These are phyloP conservation scores for Antennarius striatus DNA, from an alignment of 2,113 vertebrate genomes.

Conservation along the genomic window DNA sequence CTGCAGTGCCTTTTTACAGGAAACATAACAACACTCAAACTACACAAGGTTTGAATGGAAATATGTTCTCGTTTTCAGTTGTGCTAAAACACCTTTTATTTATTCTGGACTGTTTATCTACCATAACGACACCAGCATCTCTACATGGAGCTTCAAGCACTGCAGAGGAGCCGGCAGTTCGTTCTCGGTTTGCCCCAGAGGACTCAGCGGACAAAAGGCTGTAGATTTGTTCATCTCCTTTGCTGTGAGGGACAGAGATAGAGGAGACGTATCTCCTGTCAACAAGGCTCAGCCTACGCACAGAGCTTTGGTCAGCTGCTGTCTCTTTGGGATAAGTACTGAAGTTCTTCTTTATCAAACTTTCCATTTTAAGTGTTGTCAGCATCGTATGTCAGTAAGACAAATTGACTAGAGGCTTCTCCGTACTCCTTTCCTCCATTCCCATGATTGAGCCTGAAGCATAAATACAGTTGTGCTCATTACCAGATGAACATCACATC, in stretches of 20 bases:
- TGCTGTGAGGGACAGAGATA: slow-evolving; percentile 65
- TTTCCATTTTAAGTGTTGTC: slow-evolving; percentile 74
- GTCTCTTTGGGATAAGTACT: slow-evolving; percentile 72
- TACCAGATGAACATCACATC: slow-evolving; percentile 22
- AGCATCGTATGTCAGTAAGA: slow-evolving; percentile 70
- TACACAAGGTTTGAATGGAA: not conserved
- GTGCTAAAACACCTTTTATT: slow-evolving; percentile 22
- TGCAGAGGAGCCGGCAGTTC: slow-evolving; percentile 40
- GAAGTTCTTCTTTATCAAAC: slow-evolving; percentile 74
- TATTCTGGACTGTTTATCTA: slow-evolving; percentile 39
- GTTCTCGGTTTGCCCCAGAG: slow-evolving; percentile 55
- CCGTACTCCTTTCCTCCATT: slow-evolving; percentile 47
- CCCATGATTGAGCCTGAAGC: slow-evolving; percentile 56
- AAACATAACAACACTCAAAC: slow-evolving; percentile 1
- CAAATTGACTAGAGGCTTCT: slow-evolving; percentile 66
- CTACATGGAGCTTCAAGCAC: slow-evolving; percentile 38
- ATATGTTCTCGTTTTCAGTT: not conserved
- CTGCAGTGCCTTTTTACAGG: slow-evolving; percentile 15
- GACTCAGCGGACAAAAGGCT: slow-evolving; percentile 62
- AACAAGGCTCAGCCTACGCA: slow-evolving; percentile 67
- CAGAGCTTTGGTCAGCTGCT: slow-evolving; percentile 65
- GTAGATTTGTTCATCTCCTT: slow-evolving; percentile 59
- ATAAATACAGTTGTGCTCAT: slow-evolving; percentile 59
- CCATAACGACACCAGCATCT: slow-evolving; percentile 20
- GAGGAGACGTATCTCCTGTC: slow-evolving; percentile 74